Evolutionary conservation across 1,140 invertebrate species (phyloP), one percentile per base, ranked within the genome.

Genomic region (Riptortus pedestris): DNA sequence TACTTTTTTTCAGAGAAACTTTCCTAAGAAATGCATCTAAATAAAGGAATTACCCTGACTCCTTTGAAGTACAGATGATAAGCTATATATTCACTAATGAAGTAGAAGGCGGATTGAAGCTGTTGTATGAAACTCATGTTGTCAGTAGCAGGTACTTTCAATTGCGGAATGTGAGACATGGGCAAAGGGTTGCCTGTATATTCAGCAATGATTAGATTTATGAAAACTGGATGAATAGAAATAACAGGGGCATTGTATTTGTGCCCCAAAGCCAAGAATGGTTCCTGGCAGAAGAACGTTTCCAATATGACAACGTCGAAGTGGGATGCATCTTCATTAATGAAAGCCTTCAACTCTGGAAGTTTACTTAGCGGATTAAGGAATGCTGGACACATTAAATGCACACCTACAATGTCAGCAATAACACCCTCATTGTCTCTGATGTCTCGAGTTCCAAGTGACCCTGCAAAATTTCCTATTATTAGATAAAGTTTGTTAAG

Each of bases 261-360:
- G 51, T 72, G 67, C 5, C 67, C 68, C 4, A 72, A 63, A 0
- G 70, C 68, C 9, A 72, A 31, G 2, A 68, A 67, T 31, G 70
- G 70, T 57, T 74, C 72, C 60, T 72, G 71, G 60, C 70, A 69
- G 61, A 70, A 70, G 51, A 70, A 72, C 5, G 65, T n/a, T n/a
- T n/a, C n/a, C n/a, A n/a, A n/a, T n/a, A n/a, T n/a, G n/a, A n/a
- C n/a, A n/a, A n/a, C n/a, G n/a, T n/a, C n/a, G n/a, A n/a, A n/a
- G n/a, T n/a, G n/a, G n/a, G n/a, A n/a, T n/a, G n/a, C n/a, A n/a
- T n/a, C n/a, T n/a, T n/a, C n/a, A n/a, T n/a, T n/a, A n/a, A n/a
- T n/a, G n/a, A n/a, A n/a, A n/a, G n/a, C n/a, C n/a, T n/a, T n/a
- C n/a, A n/a, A n/a, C n/a, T n/a, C n/a, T n/a, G n/a, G n/a, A n/a